Evolutionary conservation across 1,140 invertebrate species (phyloP), one percentile per base, ranked within the genome.

Genomic region (Drosophila nebulosa): DNA sequence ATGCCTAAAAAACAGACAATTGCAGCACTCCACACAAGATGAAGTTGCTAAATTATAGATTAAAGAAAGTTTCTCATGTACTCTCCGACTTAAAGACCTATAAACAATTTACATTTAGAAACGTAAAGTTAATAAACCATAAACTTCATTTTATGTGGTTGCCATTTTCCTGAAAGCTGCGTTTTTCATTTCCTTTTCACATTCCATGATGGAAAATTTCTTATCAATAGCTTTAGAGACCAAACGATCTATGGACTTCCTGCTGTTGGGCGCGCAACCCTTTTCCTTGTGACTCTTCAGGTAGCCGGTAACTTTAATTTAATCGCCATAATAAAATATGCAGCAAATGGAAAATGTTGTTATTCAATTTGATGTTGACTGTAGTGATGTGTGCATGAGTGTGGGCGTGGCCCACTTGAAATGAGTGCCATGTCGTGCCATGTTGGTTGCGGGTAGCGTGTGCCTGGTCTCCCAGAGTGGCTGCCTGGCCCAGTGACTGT

Each of bases 381-480:
- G 74, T 65, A 74, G 61, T 77, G 73, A 7, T 57, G 32, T 58
- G 42, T 35, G 21, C 18, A 36, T 52, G 58, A 27, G 22, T 21
- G 46, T 50, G 51, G 24, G 58, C 7, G 12, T 32, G 39, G 42
- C 46, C 64, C 56, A 75, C 73, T 72, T 75, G 69, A 72, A 72
- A 72, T 75, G 73, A 75, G 64, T 75, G 60, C 63, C 73, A 60
- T 75, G 73, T 68, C 73, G 64, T 75, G 69, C 67, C 73, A 60
- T 75, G 69, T 67, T 64, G 69, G 73, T 66, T 75, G 66, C 27
- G 63, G 64, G 46, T 75, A 67, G 69, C 73, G 46, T 75, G 39
- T 21, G 39, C 16, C 39, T 21, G 7, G 6, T 16, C 39, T 9
- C 9, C 3, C 16, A 21, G 39, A 21, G 39, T n/a, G n/a, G n/a